These are phyloP conservation scores for Bemisia tabaci DNA, from an alignment of 1,140 invertebrate species.

Conservation along the genomic window DNA sequence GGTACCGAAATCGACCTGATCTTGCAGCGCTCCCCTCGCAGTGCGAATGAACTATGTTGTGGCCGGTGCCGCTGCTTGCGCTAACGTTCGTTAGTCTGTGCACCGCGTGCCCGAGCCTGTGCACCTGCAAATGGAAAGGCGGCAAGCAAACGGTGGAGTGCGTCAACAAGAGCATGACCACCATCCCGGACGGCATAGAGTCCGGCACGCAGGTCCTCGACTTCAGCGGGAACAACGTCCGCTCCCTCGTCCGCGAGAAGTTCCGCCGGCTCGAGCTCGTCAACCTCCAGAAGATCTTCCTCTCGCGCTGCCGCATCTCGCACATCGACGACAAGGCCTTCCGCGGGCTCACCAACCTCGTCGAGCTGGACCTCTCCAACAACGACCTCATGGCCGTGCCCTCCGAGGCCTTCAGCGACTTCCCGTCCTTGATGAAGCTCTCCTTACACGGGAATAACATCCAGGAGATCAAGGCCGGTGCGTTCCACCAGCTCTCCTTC, in stretches of 20 bases:
- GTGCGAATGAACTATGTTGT: background rate
- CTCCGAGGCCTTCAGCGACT: constrained; percentile 57
- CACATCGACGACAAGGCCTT: constrained; percentile 65
- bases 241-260: constrained; percentile 54
- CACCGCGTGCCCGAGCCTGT: constrained; percentile 51
- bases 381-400: constrained; percentile 66
- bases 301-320: constrained; percentile 57
- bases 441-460: constrained; percentile 69
- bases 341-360: constrained; percentile 67
- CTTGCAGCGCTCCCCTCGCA: background rate
- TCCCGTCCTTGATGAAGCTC: constrained; percentile 64
- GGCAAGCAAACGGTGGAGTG: constrained; percentile 84
- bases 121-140: constrained; percentile 80
- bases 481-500: constrained; percentile 59
- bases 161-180: constrained; percentile 52
- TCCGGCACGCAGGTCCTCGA: constrained; percentile 80
- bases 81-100: background rate
- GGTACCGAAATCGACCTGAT: background rate
- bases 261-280: constrained; percentile 62
- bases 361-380: constrained; percentile 73
- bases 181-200: constrained; percentile 65
- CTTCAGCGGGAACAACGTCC: constrained; percentile 64
- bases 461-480: constrained; percentile 46
- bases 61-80: background rate
- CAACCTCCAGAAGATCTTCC: constrained; percentile 76